These are phyloP conservation scores for Rosalia funebris DNA, from an alignment of 2,888 invertebrate genomes.

Conservation along the genomic window DNA sequence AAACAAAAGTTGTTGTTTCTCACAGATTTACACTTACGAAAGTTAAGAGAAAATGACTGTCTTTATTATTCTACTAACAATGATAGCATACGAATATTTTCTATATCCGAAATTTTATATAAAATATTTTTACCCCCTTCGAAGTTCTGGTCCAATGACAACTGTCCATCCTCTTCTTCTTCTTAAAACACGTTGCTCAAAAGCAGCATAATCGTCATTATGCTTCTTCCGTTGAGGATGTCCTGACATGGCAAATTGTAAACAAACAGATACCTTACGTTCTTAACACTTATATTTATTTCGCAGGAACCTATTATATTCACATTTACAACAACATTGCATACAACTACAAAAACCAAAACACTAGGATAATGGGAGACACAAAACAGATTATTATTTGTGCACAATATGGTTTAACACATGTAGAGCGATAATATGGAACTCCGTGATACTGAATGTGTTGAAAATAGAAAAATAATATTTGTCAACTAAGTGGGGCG, in stretches of 20 bases:
- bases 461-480: conserved; percentile 55
- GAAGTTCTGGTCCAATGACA: conserved; percentile 76
- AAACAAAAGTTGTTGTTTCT: not conserved
- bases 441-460: conserved; percentile 41
- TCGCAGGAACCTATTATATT: not conserved
- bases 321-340: not conserved
- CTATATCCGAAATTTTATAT: too few relatives aligned
- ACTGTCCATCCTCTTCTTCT: conserved; percentile 81
- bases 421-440: conserved; percentile 26
- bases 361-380: too few relatives aligned
- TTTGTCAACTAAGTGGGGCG: conserved; percentile 48
- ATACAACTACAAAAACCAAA: not conserved
- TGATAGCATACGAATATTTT: too few relatives aligned
- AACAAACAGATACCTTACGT: not conserved
- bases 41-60: too few relatives aligned
- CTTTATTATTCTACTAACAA: too few relatives aligned
- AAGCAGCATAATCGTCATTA: conserved; percentile 56
- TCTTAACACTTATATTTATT: not conserved
- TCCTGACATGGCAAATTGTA: conserved; percentile 1
- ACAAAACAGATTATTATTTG: conserved; percentile 4
- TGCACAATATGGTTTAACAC: conserved; percentile 11
- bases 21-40: too few relatives aligned
- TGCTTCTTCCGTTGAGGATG: conserved; percentile 41
- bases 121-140: conserved; percentile 69
- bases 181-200: conserved; percentile 62